These are phyloP conservation scores for Hirtodrosophila histrioides DNA, from an alignment of 2,888 invertebrate species.

Conservation along the genomic window DNA sequence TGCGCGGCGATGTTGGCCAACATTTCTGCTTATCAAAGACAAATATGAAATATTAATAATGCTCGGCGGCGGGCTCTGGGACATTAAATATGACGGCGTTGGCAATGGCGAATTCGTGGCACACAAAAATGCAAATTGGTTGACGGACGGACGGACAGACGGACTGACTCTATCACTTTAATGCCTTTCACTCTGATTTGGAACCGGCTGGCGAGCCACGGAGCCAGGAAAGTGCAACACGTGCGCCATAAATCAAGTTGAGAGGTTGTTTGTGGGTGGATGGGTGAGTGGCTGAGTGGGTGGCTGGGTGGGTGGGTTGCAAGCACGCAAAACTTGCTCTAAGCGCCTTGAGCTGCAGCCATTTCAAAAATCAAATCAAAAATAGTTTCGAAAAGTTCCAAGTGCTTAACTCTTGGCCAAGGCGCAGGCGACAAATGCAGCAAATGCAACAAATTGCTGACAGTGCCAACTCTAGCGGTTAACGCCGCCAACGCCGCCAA, in stretches of 20 bases:
- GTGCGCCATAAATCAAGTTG: constrained; percentile 74
- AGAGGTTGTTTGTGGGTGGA: constrained; percentile 10
- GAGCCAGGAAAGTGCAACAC: constrained; percentile 68
- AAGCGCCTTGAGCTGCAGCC: constrained; percentile 47
- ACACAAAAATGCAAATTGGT: constrained; percentile 69
- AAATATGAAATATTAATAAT: constrained; percentile 79
- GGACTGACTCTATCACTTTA: constrained; percentile 65
- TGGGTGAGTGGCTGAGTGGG: no score
- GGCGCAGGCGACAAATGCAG: constrained; percentile 73
- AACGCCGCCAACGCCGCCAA: constrained; percentile 19
- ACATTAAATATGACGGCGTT: constrained; percentile 62
- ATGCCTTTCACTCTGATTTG: constrained; percentile 78
- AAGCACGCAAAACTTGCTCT: constrained; percentile 27
- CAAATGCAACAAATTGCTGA: constrained; percentile 79
- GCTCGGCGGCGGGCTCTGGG: constrained; percentile 32
- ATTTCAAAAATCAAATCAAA: constrained; percentile 79
- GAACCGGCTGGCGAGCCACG: constrained; percentile 44
- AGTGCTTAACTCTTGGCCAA: constrained; percentile 72
- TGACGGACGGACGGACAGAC: neutral
- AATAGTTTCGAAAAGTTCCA: constrained; percentile 74
- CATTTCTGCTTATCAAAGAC: constrained; percentile 71
- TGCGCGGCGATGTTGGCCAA: constrained; percentile 5
- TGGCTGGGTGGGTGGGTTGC: neutral
- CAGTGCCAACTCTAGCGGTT: constrained; percentile 26
- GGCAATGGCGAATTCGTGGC: constrained; percentile 47